A percentile compares a stretch with the other conserved stretches of the same genome.
phyloP scores from a whole-genome alignment of 1,140 invertebrate genomes.

The Heliconius hewitsoni region DNA sequence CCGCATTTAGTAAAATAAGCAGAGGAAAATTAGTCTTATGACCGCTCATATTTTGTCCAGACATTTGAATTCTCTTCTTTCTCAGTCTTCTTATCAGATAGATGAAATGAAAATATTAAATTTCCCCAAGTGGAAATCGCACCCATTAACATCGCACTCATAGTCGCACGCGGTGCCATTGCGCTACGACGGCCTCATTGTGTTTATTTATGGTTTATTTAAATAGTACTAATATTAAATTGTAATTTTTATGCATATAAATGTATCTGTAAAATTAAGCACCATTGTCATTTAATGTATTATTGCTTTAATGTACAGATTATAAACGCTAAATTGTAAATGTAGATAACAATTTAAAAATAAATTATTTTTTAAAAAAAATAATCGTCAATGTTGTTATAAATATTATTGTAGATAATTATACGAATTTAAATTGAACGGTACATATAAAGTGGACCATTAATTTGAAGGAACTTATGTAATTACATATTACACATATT shows the following conservation, averaged over 20 bases:
- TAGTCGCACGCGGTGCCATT: too few species aligned
- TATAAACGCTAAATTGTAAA: neutral
- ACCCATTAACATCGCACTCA: too few species aligned
- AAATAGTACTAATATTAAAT: neutral
- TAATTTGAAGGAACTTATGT: conserved; percentile 3
- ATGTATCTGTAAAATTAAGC: neutral
- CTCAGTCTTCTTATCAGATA: too few species aligned
- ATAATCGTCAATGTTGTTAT: neutral
- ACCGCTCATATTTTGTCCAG: too few species aligned
- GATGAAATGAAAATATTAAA: too few species aligned
- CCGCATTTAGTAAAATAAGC: too few species aligned
- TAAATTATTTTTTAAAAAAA: neutral
- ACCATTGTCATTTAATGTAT: neutral
- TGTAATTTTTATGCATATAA: neutral
- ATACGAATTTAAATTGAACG: conserved; percentile 21
- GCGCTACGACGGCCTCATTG: neutral
- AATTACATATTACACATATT: neutral
- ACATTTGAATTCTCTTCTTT: too few species aligned
- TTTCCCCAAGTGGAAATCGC: too few species aligned
- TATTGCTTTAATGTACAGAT: neutral
- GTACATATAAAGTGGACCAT: conserved; percentile 29
- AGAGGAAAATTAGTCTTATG: too few species aligned
- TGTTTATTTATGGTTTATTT: neutral
- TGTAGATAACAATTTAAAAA: neutral
- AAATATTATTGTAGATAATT: conserved; percentile 7